A percentile compares a stretch with the other conserved stretches of the same genome.
phyloP scores from a whole-genome alignment of 2,113 vertebrate species.

The Ursus arctos region DNA sequence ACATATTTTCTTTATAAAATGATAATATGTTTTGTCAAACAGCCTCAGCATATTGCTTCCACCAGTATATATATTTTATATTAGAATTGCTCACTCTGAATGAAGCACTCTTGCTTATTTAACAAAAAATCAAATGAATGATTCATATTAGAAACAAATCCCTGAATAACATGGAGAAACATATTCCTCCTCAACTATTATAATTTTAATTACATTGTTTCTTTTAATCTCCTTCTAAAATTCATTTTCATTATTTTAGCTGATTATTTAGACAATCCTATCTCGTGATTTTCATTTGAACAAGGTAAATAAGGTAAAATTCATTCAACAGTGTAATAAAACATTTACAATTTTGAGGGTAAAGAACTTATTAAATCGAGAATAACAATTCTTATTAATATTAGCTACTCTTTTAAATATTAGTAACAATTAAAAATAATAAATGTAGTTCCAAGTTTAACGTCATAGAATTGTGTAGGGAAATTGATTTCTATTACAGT shows the following conservation, averaged over 20 bases:
- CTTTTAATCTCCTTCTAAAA: conserved; percentile 39
- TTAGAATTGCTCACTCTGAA: background rate
- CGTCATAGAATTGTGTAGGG: background rate
- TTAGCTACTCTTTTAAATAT: background rate
- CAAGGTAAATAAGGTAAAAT: background rate
- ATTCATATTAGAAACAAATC: background rate
- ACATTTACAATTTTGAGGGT: conserved; percentile 24
- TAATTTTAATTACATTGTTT: conserved; percentile 51
- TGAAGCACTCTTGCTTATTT: background rate
- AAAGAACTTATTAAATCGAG: conserved; percentile 45
- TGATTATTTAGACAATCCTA: conserved; percentile 19
- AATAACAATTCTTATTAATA: conserved; percentile 9
- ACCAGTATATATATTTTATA: background rate
- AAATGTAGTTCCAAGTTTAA: background rate
- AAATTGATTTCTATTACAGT: background rate
- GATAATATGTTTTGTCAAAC: background rate
- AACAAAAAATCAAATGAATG: background rate
- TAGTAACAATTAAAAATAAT: background rate
- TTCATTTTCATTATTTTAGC: conserved; percentile 39
- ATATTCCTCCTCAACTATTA: background rate
- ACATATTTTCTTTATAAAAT: conserved; percentile 55
- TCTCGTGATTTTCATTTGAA: background rate
- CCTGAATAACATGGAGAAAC: background rate
- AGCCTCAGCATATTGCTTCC: background rate
- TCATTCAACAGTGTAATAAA: conserved; percentile 9